These are phyloP conservation scores for Rousettus madagascariensis DNA, from an alignment of 2,797 vertebrate genomes.

Conservation along the genomic window DNA sequence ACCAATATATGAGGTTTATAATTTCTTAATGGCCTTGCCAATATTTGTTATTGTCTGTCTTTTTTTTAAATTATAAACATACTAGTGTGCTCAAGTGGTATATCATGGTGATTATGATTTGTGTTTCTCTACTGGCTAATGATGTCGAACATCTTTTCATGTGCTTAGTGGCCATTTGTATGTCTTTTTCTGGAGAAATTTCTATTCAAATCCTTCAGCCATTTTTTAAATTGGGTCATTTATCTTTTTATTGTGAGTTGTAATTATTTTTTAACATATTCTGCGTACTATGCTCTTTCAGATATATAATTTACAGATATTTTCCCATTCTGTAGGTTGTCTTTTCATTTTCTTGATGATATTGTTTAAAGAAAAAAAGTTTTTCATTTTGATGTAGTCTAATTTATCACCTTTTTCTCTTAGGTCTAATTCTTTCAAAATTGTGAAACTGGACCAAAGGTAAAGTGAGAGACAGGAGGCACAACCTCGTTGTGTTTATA, in stretches of 20 bases:
- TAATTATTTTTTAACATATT: neutral
- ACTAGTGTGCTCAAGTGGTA: neutral
- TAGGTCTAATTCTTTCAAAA: neutral
- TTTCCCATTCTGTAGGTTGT: neutral
- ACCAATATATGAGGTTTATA: neutral
- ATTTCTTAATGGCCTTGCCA: neutral
- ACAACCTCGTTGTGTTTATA: neutral
- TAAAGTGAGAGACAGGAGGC: neutral
- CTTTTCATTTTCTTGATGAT: neutral
- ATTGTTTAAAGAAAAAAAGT: neutral
- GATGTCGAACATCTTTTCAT: neutral
- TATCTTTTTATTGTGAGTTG: neutral
- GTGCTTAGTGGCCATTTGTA: neutral
- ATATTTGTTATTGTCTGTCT: neutral
- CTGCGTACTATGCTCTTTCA: neutral
- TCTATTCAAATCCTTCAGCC: neutral
- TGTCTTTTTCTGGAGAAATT: neutral
- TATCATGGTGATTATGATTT: neutral
- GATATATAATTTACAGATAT: neutral
- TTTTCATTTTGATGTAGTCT: neutral
- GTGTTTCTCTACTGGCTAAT: neutral
- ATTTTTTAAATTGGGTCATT: neutral
- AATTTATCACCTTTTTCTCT: neutral
- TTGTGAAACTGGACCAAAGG: neutral
- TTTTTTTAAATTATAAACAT: neutral